phyloP scores from a whole-genome alignment of 1,140 invertebrate genomes.

The Ptiloglossa arizonensis region DNA sequence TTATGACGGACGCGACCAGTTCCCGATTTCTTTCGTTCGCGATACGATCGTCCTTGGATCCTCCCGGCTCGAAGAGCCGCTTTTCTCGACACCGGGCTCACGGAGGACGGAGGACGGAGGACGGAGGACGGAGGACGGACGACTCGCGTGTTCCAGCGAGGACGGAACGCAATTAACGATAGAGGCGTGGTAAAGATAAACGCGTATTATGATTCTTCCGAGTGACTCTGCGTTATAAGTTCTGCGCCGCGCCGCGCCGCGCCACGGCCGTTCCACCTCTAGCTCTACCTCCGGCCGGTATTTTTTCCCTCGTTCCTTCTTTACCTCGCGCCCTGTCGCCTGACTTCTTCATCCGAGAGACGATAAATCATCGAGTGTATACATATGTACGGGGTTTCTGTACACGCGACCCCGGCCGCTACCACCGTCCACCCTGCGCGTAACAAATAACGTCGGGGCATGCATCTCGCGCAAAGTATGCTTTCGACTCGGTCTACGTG shows the following conservation, averaged over 20 bases:
- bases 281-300: neutral
- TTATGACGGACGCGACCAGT: too few species aligned
- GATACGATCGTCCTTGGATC: neutral
- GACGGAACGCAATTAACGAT: slow-evolving; percentile 51
- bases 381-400: slow-evolving; percentile 39
- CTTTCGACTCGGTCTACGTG: slow-evolving; percentile 25
- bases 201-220: slow-evolving; percentile 37
- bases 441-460: slow-evolving; percentile 58
- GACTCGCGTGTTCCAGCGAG: neutral
- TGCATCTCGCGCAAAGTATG: slow-evolving; percentile 42
- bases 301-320: slow-evolving; percentile 30
- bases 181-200: slow-evolving; percentile 36
- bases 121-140: too few species aligned
- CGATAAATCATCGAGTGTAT: slow-evolving; percentile 58
- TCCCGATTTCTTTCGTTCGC: too few species aligned
- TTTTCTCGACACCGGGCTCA: neutral
- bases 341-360: slow-evolving; percentile 53
- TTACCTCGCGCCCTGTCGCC: slow-evolving; percentile 22
- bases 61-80: too few species aligned
- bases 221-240: slow-evolving; percentile 38
- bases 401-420: slow-evolving; percentile 44
- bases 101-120: too few species aligned
- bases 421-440: slow-evolving; percentile 16
- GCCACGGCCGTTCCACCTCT: slow-evolving; percentile 11
- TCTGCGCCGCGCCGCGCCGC: too few species aligned